Percentiles rank a stretch among this genome's conserved stretches.
phyloP scores from a whole-genome alignment of 2,797 vertebrate species.

The Hapalemur alaotrensis region DNA sequence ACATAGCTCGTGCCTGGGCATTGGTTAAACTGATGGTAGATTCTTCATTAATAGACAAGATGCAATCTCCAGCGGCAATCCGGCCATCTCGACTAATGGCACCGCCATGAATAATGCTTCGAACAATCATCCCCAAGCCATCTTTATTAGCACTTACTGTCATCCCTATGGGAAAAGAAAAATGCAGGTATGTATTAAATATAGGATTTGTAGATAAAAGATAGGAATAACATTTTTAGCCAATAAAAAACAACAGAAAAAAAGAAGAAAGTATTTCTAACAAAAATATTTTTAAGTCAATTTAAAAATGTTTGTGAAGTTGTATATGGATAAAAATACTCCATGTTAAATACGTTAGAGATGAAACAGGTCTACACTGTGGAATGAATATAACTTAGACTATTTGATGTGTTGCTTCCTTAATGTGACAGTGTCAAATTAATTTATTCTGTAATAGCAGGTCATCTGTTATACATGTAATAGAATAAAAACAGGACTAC shows the following conservation, averaged over 20 bases:
- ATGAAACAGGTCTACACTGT: background rate
- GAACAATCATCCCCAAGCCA: slow-evolving; percentile 94
- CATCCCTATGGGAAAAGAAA: slow-evolving; percentile 89
- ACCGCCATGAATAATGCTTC: slow-evolving; percentile 95
- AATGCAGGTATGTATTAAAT: background rate
- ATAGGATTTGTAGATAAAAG: background rate
- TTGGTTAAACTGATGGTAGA: slow-evolving; percentile 91
- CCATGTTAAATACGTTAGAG: background rate
- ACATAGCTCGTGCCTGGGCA: slow-evolving; percentile 94
- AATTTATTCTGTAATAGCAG: background rate
- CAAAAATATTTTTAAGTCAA: background rate
- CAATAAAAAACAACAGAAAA: slow-evolving; percentile 11
- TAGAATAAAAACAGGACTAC: background rate
- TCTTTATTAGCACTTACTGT: slow-evolving; percentile 96
- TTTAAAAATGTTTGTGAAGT: slow-evolving; percentile 24
- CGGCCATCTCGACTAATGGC: slow-evolving; percentile 96
- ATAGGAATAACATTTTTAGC: background rate
- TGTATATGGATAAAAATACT: background rate
- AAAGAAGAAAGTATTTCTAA: background rate
- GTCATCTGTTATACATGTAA: background rate
- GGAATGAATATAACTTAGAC: background rate
- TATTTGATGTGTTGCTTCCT: background rate
- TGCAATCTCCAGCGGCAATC: slow-evolving; percentile 94
- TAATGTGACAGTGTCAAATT: background rate
- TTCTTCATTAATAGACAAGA: slow-evolving; percentile 95